Evolutionary conservation across 1,140 invertebrate genomes (phyloP).

Genomic region (Planococcus citri): DNA sequence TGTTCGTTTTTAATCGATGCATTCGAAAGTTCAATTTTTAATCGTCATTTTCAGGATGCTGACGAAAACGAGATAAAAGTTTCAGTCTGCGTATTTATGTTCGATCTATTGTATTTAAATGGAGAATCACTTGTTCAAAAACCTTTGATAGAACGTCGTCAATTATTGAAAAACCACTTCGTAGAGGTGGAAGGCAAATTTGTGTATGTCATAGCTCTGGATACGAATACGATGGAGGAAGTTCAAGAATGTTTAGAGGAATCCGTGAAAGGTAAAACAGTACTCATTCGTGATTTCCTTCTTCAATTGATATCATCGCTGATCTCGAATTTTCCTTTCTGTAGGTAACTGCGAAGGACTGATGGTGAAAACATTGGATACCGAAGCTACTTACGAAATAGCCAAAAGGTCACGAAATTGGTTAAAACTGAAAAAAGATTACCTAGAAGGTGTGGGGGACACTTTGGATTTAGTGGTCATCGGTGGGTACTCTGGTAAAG

Average conservation of each 20-base stretch:
- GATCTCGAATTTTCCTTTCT: constrained; percentile 24
- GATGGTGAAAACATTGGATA: constrained; percentile 94
- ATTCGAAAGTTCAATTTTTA: background rate
- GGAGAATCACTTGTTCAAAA: constrained; percentile 70
- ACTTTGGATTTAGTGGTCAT: constrained; percentile 92
- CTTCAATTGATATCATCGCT: background rate
- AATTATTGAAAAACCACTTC: constrained; percentile 63
- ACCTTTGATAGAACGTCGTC: constrained; percentile 62
- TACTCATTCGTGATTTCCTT: background rate
- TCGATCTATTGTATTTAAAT: constrained; percentile 94
- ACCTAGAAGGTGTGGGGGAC: constrained; percentile 87
- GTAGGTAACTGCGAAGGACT: constrained; percentile 91
- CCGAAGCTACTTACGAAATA: constrained; percentile 94
- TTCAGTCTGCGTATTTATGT: constrained; percentile 94
- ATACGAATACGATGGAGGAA: constrained; percentile 79
- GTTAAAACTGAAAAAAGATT: constrained; percentile 97
- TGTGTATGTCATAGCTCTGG: constrained; percentile 71
- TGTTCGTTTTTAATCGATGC: background rate
- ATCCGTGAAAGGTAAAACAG: constrained; percentile 73
- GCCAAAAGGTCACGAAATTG: constrained; percentile 93
- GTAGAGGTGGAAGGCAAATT: constrained; percentile 69
- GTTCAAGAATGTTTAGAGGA: constrained; percentile 91
- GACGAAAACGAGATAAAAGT: constrained; percentile 83
- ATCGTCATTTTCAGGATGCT: constrained; percentile 59
- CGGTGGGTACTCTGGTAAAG: constrained; percentile 86